Conservation (phyloP, 1,140 invertebrate species). For the Arctopsyche grandis region DNA sequence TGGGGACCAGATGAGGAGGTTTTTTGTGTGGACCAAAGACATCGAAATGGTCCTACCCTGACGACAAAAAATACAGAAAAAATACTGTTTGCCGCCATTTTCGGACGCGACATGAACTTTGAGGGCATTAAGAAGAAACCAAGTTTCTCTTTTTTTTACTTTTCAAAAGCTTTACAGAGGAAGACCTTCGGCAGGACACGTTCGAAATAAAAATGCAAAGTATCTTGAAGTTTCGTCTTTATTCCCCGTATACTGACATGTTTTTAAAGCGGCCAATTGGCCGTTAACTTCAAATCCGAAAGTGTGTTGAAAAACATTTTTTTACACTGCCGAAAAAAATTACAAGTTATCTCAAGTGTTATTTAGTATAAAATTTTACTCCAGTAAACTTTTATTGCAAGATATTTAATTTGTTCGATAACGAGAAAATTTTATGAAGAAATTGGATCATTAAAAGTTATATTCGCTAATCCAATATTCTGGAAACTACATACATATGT, state of each 20-base stretch:
- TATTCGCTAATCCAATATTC: too few relatives aligned
- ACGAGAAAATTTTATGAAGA: too few relatives aligned
- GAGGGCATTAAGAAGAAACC: conserved; percentile 12
- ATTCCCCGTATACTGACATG: conserved; percentile 4
- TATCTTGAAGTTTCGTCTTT: conserved; percentile 17
- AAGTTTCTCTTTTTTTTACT: conserved; percentile 16
- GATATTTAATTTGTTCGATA: too few relatives aligned
- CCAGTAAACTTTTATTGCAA: too few relatives aligned
- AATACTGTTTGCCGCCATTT: conserved; percentile 10
- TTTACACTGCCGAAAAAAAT: too few relatives aligned
- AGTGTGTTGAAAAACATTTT: neutral
- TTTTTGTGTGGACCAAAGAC: conserved; percentile 33
- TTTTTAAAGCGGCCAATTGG: conserved; percentile 15
- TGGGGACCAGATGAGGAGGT: conserved; percentile 42
- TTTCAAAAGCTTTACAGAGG: neutral
- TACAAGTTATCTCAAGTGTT: too few relatives aligned
- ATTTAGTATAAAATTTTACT: too few relatives aligned
- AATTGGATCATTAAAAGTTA: too few relatives aligned
- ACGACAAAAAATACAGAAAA: conserved; percentile 4
- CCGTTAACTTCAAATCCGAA: neutral
- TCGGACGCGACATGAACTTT: conserved; percentile 31
- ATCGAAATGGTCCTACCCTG: conserved; percentile 20
- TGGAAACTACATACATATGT: too few relatives aligned
- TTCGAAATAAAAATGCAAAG: conserved; percentile 31
- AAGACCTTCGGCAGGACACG: conserved; percentile 9